Conservation (phyloP, 1,140 invertebrate species). For the Caerostris darwini region DNA sequence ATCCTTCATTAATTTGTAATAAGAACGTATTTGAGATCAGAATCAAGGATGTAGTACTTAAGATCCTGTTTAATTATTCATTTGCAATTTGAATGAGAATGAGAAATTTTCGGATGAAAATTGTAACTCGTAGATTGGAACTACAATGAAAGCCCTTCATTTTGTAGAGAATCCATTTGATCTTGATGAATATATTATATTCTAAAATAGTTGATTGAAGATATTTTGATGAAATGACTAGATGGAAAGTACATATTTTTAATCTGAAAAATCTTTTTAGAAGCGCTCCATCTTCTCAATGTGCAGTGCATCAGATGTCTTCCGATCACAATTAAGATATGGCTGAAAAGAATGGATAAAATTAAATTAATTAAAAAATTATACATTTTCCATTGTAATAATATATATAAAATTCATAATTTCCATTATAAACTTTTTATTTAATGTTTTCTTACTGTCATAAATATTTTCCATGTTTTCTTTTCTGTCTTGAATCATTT, state of each 20-base stretch:
- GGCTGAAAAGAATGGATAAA: neutral
- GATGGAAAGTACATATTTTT: neutral
- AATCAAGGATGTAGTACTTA: neutral
- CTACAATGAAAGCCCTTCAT: neutral
- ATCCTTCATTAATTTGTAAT: neutral
- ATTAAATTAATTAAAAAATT: neutral
- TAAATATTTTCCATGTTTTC: conserved; percentile 19
- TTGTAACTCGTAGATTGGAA: neutral
- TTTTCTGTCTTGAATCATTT: conserved; percentile 36
- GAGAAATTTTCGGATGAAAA: neutral
- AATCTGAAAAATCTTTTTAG: neutral
- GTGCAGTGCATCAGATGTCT: neutral
- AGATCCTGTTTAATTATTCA: neutral
- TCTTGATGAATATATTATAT: neutral
- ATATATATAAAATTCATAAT: too few species aligned
- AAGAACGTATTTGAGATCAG: neutral
- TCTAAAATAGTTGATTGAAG: neutral
- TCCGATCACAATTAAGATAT: neutral
- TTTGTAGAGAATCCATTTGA: neutral
- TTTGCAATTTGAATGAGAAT: neutral
- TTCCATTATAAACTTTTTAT: too few species aligned
- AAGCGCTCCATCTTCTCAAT: neutral
- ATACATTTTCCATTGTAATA: too few species aligned
- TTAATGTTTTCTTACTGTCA: neutral
- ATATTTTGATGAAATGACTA: neutral